phyloP scores from a whole-genome alignment of 2,797 vertebrate genomes.

The Sebastes paucispinis region DNA sequence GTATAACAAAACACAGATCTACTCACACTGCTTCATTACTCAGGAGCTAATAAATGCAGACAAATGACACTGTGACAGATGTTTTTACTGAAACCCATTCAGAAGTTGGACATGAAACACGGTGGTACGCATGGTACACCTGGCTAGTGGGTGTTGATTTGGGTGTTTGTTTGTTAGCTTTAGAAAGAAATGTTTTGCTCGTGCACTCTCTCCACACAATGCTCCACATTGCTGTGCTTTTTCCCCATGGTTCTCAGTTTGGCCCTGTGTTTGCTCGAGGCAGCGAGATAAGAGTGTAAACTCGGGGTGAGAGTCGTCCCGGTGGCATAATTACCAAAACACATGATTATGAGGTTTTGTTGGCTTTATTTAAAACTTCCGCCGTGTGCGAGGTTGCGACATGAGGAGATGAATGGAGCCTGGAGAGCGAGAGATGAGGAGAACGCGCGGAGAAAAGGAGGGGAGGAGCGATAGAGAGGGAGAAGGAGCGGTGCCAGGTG shows the following conservation, averaged over 20 bases:
- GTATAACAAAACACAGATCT: not conserved
- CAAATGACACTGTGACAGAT: not conserved
- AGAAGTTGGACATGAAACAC: not conserved
- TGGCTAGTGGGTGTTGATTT: not conserved
- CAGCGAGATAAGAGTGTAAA: slow-evolving; percentile 30
- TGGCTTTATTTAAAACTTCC: slow-evolving; percentile 37
- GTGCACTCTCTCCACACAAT: not conserved
- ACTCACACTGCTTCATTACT: not conserved
- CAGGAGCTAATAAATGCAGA: not conserved
- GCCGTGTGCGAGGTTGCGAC: not conserved
- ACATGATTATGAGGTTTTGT: slow-evolving; percentile 42
- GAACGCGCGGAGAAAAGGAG: slow-evolving; percentile 48
- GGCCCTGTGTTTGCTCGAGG: not conserved
- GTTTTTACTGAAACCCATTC: not conserved
- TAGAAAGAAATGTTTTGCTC: not conserved
- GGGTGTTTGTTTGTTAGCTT: not conserved
- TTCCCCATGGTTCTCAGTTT: not conserved
- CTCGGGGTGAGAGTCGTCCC: slow-evolving; percentile 9
- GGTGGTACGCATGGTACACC: not conserved
- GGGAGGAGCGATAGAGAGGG: slow-evolving; percentile 34
- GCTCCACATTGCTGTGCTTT: not conserved
- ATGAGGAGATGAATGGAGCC: slow-evolving; percentile 50
- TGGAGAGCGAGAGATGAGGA: slow-evolving; percentile 47
- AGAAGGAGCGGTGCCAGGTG: slow-evolving; percentile 67
- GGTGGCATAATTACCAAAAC: slow-evolving; percentile 41